A percentile compares a stretch with the other conserved stretches of the same genome.
Evolutionary conservation across 2,888 invertebrate species (phyloP).

Genomic region (Dermolepida albohirtum): DNA sequence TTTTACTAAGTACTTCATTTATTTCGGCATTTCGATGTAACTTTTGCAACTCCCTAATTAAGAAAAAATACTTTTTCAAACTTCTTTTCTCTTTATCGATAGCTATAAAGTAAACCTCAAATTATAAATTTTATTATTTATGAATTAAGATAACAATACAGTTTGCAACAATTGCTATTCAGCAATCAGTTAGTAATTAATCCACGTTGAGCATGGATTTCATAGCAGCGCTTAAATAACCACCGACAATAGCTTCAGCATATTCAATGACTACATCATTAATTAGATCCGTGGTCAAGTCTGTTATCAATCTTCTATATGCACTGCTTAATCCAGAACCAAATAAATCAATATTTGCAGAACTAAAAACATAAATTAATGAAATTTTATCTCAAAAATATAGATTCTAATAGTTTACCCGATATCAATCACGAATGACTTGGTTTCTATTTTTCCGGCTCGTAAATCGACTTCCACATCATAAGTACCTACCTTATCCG

Average conservation of each 20-base stretch:
- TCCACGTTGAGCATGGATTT: background rate
- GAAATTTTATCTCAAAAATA: background rate
- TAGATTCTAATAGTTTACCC: background rate
- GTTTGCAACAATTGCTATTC: too few relatives aligned
- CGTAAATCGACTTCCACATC: background rate
- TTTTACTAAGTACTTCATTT: too few relatives aligned
- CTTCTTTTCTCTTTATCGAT: too few relatives aligned
- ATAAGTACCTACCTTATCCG: background rate
- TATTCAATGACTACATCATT: background rate
- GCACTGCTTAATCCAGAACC: constrained; percentile 10
- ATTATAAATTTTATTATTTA: too few relatives aligned
- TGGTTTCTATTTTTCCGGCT: background rate
- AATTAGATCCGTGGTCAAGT: constrained; percentile 3
- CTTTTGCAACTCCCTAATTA: too few relatives aligned
- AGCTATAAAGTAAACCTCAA: too few relatives aligned
- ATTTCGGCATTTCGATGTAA: too few relatives aligned
- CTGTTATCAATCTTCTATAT: constrained; percentile 8
- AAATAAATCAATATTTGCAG: background rate
- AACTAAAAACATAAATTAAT: background rate
- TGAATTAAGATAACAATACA: too few relatives aligned
- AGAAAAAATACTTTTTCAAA: too few relatives aligned
- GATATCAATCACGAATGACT: background rate
- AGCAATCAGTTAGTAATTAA: background rate
- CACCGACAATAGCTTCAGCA: constrained; percentile 7
- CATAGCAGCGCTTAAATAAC: background rate